Base-by-base conservation (phyloP, 2,888 invertebrate species). In the Megamerina dolium region DNA sequence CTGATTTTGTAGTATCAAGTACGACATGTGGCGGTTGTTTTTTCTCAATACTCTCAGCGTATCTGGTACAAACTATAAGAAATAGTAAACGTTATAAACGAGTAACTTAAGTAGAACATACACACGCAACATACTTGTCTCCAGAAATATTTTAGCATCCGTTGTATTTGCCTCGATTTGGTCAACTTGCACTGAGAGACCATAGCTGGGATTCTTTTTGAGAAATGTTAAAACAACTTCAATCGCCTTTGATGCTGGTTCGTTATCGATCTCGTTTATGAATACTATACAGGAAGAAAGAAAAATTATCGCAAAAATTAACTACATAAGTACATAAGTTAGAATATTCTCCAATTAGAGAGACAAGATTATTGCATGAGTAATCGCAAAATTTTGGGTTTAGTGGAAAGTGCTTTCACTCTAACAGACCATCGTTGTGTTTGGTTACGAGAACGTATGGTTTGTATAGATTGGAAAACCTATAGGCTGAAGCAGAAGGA, bases 1-100 rank as follows among this genome's bases (percentile, higher is more conserved):
- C 89, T 4, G 83, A 80, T 73, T 83, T 83, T 1, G 91, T 91
- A 16, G 85, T 82, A 68, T 92, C 91, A 51, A 92, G 72, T 5
- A 91, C 78, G 12, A 91, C 72, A 68, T 90, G 87, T 0, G 90
- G 90, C 1, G 79, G 77, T 56, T 78, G 77, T 52, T 81, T 79
- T 2, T 76, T 75, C 10, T 76, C 74, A 43, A 83, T 64, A 70
- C 82, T 80, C 38, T 76, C 77, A 49, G 81, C 78, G 68, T 87
- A 85, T 53, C 80, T 79, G 57, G 77, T 78, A 73, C 88, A 88
- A 68, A 87, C 86, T 85, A 53, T 27, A 37, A 41, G 14, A 13
- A 17, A 32, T 23, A 33, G 12, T 16, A 17, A 33, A 12, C n/a
- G n/a, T n/a, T n/a, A n/a, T n/a, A 12, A 26, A 12, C 12, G 8